Percentiles rank a stretch among this genome's conserved stretches.
Conservation (phyloP, 2,888 invertebrate genomes). For the Sinodicranocentrus sp. region DNA sequence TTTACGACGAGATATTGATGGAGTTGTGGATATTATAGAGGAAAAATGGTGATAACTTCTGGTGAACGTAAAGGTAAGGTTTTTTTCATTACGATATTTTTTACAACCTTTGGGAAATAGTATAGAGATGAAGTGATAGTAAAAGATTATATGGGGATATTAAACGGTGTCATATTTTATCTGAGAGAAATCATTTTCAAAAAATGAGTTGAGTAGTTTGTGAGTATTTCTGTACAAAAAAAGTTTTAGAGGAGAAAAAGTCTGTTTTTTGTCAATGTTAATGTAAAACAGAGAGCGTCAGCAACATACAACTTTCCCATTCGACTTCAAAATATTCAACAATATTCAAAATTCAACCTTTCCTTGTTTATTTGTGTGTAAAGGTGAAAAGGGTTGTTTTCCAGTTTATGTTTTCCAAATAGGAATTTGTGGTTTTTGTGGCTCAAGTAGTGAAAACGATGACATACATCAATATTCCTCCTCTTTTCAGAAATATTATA, state of each 20-base stretch:
- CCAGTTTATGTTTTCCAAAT: not conserved
- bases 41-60: not conserved
- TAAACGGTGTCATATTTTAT: too few species aligned
- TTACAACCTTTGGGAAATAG: too few species aligned
- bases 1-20: too few species aligned
- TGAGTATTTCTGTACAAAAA: too few species aligned
- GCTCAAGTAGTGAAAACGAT: constrained; percentile 9
- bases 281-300: not conserved
- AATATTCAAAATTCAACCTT: too few species aligned
- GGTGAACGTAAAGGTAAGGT: not conserved
- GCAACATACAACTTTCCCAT: not conserved
- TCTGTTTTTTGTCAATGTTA: not conserved
- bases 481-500: not conserved
- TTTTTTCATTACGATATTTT: too few species aligned
- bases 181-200: too few species aligned
- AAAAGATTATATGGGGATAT: too few species aligned
- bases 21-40: not conserved
- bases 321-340: not conserved
- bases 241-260: not conserved
- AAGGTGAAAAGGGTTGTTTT: constrained; percentile 11
- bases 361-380: not conserved
- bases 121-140: too few species aligned
- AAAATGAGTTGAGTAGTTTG: too few species aligned
- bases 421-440: not conserved
- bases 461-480: constrained; percentile 8